Evolutionary conservation across 2,797 vertebrate genomes (phyloP).

Genomic region (Urocyon cinereoargenteus): DNA sequence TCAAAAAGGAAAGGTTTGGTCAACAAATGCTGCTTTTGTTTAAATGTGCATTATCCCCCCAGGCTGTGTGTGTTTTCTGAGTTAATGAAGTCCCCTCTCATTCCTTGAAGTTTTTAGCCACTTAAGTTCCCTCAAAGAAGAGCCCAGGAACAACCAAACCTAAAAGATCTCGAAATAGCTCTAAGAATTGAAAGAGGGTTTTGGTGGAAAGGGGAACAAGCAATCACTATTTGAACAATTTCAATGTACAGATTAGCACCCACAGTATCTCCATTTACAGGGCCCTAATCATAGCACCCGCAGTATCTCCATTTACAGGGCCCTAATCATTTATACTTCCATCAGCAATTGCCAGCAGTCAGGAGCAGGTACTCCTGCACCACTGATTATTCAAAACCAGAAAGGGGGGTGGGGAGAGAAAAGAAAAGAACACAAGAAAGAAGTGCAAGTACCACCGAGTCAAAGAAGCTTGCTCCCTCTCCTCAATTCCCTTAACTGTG

Average conservation of each 20-base stretch:
- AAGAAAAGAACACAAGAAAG: neutral
- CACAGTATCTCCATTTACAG: neutral
- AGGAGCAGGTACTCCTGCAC: neutral
- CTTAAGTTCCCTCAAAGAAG: conserved; percentile 33
- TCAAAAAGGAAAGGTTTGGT: conserved; percentile 78
- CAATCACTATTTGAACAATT: neutral
- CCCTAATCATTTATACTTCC: accelerated
- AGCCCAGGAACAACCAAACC: conserved; percentile 50
- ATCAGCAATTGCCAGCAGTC: neutral
- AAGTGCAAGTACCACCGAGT: neutral
- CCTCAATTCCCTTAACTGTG: conserved; percentile 34
- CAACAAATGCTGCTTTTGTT: conserved; percentile 77
- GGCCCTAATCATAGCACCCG: neutral
- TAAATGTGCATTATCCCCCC: conserved; percentile 72
- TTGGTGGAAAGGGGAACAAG: neutral
- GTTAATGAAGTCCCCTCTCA: conserved; percentile 68
- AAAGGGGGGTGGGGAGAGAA: neutral
- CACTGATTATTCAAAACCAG: neutral
- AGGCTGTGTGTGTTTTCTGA: conserved; percentile 76
- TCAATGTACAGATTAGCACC: neutral
- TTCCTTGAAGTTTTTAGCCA: conserved; percentile 62
- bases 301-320: neutral
- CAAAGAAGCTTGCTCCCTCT: neutral
- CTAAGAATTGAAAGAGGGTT: neutral
- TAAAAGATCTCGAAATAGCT: conserved; percentile 65